Evolutionary conservation across 2,113 vertebrate species (phyloP).

Genomic region (Myanophis thanlyinensis): DNA sequence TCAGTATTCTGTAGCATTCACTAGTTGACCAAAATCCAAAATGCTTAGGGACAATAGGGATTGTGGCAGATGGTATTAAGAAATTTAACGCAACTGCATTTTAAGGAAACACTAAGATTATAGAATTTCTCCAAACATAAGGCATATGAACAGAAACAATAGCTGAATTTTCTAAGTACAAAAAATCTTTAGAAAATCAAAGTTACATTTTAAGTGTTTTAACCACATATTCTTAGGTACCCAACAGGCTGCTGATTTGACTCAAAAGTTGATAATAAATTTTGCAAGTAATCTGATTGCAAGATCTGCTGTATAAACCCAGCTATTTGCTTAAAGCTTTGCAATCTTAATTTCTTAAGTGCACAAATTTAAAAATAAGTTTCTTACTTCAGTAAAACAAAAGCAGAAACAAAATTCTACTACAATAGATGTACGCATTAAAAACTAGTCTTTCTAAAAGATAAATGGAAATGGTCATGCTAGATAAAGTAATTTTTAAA

Average conservation of each 20-base stretch:
- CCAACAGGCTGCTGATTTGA: constrained; percentile 1
- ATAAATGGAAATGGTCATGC: constrained; percentile 52
- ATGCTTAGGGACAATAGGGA: constrained; percentile 56
- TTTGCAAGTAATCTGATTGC: neutral
- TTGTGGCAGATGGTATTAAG: constrained; percentile 54
- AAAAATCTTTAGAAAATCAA: neutral
- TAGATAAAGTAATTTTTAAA: constrained; percentile 52
- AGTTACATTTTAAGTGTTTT: neutral
- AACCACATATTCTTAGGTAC: neutral
- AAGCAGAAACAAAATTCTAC: constrained; percentile 62
- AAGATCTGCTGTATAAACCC: constrained; percentile 21
- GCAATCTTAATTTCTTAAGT: constrained; percentile 38
- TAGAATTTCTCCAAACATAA: constrained; percentile 34
- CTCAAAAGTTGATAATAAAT: neutral
- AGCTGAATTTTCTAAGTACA: neutral
- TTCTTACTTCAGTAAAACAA: constrained; percentile 44
- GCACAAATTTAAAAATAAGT: constrained; percentile 8
- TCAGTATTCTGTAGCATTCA: constrained; percentile 70
- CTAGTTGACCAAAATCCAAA: constrained; percentile 70
- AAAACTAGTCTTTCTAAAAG: constrained; percentile 62
- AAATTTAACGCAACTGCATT: constrained; percentile 47
- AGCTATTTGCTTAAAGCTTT: constrained; percentile 45
- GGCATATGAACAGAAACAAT: constrained; percentile 27
- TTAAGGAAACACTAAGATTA: constrained; percentile 42
- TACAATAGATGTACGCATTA: constrained; percentile 55